A percentile compares a stretch with the other conserved stretches of the same genome.
phyloP scores from a whole-genome alignment of 2,113 vertebrate genomes.

The Camelus bactrianus region DNA sequence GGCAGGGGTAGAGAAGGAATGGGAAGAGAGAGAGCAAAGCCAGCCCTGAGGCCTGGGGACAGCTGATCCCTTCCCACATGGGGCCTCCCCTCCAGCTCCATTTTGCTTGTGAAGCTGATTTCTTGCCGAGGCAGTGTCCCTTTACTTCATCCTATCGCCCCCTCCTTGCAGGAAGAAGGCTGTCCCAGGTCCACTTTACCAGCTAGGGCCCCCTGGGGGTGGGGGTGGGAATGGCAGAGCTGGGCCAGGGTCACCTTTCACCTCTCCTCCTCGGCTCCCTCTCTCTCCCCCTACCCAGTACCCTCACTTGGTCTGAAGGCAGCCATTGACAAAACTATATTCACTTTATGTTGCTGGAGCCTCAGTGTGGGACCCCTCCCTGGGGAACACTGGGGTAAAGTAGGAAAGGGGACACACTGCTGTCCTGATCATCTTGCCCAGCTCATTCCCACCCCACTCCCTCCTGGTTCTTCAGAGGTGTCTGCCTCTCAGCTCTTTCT shows the following conservation, averaged over 20 bases:
- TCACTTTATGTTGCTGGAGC: background rate
- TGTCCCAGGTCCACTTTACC: background rate
- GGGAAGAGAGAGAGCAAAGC: background rate
- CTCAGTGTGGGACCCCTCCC: background rate
- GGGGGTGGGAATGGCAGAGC: background rate
- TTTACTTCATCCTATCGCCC: background rate
- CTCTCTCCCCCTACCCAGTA: background rate
- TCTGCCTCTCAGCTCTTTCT: background rate
- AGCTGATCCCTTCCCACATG: constrained; percentile 59
- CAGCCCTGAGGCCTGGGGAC: constrained; percentile 1
- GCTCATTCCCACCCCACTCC: background rate
- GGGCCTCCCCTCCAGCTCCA: background rate
- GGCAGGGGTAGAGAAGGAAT: background rate
- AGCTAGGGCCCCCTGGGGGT: background rate
- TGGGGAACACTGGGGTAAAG: background rate
- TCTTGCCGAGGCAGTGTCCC: background rate
- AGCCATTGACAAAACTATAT: background rate
- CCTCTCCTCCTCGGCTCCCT: background rate
- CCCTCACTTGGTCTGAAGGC: background rate
- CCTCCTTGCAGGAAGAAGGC: background rate
- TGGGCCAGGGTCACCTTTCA: background rate
- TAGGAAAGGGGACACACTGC: background rate
- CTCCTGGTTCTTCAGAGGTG: background rate
- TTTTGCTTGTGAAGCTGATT: constrained; percentile 67
- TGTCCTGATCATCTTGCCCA: background rate